A percentile compares a stretch with the other conserved stretches of the same genome.
Evolutionary conservation across 2,113 vertebrate species (phyloP).

Genomic region (Chaetops frenatus): DNA sequence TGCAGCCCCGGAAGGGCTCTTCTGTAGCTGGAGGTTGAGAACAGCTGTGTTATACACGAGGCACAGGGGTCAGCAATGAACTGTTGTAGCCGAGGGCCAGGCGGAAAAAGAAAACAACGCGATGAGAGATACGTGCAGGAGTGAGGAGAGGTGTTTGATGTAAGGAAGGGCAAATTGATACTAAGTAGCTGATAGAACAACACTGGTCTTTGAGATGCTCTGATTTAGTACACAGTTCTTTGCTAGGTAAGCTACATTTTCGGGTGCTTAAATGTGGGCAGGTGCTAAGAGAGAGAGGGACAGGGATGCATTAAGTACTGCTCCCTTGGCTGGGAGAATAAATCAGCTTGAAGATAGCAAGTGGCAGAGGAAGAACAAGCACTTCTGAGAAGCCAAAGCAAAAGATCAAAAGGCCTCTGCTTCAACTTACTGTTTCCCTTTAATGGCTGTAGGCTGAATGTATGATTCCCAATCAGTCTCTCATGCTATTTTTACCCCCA

Average conservation of each 20-base stretch:
- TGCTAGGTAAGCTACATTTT: background rate
- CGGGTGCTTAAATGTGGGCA: background rate
- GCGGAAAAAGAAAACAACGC: background rate
- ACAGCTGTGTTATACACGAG: background rate
- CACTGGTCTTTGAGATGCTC: background rate
- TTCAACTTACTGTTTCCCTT: slow-evolving; percentile 29
- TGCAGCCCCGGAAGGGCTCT: background rate
- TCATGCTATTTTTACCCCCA: slow-evolving; percentile 24
- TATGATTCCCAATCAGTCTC: background rate
- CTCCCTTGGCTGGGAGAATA: background rate
- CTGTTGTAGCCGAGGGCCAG: background rate
- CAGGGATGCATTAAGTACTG: background rate
- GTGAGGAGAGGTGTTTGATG: background rate
- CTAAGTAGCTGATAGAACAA: background rate
- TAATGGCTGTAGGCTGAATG: slow-evolving; percentile 12
- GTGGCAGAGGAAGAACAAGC: background rate
- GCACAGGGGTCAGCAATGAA: background rate
- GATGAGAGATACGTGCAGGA: background rate
- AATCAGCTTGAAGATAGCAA: background rate
- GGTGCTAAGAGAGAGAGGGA: background rate
- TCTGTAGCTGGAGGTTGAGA: background rate
- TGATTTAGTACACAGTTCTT: background rate
- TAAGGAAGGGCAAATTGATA: background rate
- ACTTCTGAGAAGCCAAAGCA: background rate
- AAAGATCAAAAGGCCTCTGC: background rate